Evolutionary conservation across 2,888 invertebrate species (phyloP).

Genomic region (Watsonalla cultraria): DNA sequence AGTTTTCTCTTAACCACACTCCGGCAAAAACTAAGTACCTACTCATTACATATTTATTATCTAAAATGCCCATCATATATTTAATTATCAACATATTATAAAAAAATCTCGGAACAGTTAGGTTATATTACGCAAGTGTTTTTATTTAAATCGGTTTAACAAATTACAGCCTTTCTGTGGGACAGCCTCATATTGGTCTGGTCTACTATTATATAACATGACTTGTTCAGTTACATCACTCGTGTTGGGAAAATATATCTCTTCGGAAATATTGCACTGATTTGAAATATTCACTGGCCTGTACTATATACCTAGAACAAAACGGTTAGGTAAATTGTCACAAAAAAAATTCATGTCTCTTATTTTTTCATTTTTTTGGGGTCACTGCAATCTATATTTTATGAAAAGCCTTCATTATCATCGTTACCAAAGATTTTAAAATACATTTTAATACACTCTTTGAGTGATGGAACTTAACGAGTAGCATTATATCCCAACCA

Average conservation of each 20-base stretch:
- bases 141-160: slow-evolving; percentile 51
- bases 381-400: too few relatives aligned
- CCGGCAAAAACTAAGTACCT: slow-evolving; percentile 6
- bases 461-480: slow-evolving; percentile 37
- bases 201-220: slow-evolving; percentile 29
- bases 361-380: too few relatives aligned
- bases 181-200: slow-evolving; percentile 30
- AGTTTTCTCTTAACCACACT: not conserved
- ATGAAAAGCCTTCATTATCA: too few relatives aligned
- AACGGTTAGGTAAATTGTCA: too few relatives aligned
- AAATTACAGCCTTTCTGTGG: slow-evolving; percentile 43
- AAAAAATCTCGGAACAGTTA: slow-evolving; percentile 16
- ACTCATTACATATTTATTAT: slow-evolving; percentile 24
- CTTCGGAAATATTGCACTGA: too few relatives aligned
- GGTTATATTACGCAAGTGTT: slow-evolving; percentile 35
- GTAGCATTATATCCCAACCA: slow-evolving; percentile 45
- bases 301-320: too few relatives aligned
- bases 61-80: slow-evolving; percentile 18
- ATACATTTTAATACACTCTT: slow-evolving; percentile 16
- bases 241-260: not conserved
- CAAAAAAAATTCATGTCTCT: too few relatives aligned
- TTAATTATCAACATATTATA: slow-evolving; percentile 10
- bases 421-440: not conserved
- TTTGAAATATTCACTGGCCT: too few relatives aligned
- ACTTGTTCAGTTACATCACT: slow-evolving; percentile 19